Conservation (phyloP, 2,888 invertebrate species). For the Steinernema carpocapsae region DNA sequence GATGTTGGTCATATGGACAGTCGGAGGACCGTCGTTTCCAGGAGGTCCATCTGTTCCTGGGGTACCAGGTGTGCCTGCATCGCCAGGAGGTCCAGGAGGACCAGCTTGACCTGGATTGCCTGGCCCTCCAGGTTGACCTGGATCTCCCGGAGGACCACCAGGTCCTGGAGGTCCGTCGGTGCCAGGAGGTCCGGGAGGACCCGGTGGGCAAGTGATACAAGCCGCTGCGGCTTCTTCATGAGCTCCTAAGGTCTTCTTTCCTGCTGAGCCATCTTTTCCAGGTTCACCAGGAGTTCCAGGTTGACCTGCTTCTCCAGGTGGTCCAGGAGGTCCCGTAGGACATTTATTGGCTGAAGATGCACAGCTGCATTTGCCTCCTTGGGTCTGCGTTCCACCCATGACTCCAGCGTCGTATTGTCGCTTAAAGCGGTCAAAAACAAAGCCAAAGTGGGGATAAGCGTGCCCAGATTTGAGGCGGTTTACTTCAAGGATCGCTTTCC, state of each 20-base stretch:
- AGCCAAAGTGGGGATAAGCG: not conserved
- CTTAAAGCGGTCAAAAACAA: not conserved
- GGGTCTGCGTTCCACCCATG: not conserved
- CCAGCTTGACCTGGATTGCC: constrained; percentile 9
- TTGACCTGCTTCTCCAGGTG: not conserved
- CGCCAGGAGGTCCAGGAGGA: constrained; percentile 11
- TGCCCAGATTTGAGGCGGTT: not conserved
- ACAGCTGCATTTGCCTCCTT: not conserved
- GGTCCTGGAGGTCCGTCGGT: constrained; percentile 33
- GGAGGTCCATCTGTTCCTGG: constrained; percentile 21
- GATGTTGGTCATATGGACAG: not conserved
- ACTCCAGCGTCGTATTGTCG: constrained; percentile 19
- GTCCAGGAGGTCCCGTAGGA: constrained; percentile 8
- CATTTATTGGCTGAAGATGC: not conserved
- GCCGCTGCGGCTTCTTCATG: constrained; percentile 3
- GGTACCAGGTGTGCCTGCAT: not conserved
- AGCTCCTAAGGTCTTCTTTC: not conserved
- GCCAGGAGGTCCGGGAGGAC: constrained; percentile 42
- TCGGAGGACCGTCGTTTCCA: constrained; percentile 1
- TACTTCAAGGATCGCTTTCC: constrained; percentile 8
- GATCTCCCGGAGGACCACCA: not conserved
- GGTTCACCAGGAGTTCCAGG: not conserved
- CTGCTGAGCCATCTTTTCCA: not conserved
- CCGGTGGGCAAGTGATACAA: constrained; percentile 9
- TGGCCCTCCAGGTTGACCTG: not conserved